phyloP scores from a whole-genome alignment of 2,888 invertebrate genomes.

The Cryptus viduatorius region DNA sequence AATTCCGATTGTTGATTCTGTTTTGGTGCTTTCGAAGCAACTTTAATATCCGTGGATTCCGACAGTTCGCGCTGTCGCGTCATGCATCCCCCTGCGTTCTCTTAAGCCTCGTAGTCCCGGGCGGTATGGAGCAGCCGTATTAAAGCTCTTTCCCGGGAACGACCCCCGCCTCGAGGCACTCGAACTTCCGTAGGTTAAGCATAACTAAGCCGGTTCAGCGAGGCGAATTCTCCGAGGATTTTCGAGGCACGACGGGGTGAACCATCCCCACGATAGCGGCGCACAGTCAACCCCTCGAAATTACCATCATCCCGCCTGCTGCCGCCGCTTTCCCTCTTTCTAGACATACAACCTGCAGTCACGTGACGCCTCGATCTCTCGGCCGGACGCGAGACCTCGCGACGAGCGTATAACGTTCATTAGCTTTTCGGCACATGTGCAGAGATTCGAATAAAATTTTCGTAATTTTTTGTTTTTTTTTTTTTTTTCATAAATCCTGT shows the following conservation, averaged over 20 bases:
- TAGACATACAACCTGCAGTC: not conserved
- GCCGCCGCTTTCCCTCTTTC: not conserved
- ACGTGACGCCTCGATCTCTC: not conserved
- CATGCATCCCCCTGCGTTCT: conserved; percentile 15
- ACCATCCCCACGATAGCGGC: conserved; percentile 73
- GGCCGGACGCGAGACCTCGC: not conserved
- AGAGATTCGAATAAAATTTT: not conserved
- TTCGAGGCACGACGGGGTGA: conserved; percentile 69
- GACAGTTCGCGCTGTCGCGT: conserved; percentile 26
- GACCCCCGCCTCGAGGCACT: conserved; percentile 42
- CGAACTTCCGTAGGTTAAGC: conserved; percentile 72
- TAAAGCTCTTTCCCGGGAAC: conserved; percentile 47
- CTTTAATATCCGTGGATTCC: conserved; percentile 6
- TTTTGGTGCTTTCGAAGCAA: conserved; percentile 15
- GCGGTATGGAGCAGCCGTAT: conserved; percentile 59
- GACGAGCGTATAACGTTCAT: not conserved
- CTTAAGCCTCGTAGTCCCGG: conserved; percentile 21
- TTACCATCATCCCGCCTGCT: conserved; percentile 46
- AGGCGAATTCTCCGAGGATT: conserved; percentile 74
- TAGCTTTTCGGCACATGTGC: not conserved
- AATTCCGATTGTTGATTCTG: not conserved
- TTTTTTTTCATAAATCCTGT: not conserved
- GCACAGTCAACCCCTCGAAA: conserved; percentile 64
- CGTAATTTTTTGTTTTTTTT: not conserved
- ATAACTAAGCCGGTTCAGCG: conserved; percentile 76